A percentile compares a stretch with the other conserved stretches of the same genome.
Evolutionary conservation across 2,888 invertebrate species (phyloP).

Genomic region (Ecdyonurus torrentis): DNA sequence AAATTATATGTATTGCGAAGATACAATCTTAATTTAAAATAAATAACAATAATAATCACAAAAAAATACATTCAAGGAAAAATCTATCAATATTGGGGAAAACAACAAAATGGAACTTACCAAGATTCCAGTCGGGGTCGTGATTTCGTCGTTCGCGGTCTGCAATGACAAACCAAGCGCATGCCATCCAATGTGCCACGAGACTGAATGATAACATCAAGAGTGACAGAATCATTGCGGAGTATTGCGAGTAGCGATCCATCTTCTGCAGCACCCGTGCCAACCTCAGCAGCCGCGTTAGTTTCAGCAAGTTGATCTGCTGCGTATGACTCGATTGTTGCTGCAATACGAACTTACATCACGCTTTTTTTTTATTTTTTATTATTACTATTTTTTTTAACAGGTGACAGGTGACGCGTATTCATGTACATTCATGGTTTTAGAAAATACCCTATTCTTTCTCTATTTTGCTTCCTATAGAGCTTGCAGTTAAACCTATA

Average conservation of each 20-base stretch:
- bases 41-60: too few relatives aligned
- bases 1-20: background rate
- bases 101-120: slow-evolving; percentile 40
- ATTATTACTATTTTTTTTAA: too few relatives aligned
- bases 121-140: slow-evolving; percentile 58
- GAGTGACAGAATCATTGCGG: slow-evolving; percentile 81
- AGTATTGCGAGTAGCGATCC: slow-evolving; percentile 93
- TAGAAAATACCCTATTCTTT: too few relatives aligned
- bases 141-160: slow-evolving; percentile 60
- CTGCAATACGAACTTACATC: too few relatives aligned
- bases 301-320: slow-evolving; percentile 73
- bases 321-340: slow-evolving; percentile 49
- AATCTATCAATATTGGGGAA: too few relatives aligned
- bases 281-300: slow-evolving; percentile 74
- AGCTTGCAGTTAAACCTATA: too few relatives aligned
- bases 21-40: too few relatives aligned
- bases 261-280: slow-evolving; percentile 87
- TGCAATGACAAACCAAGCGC: slow-evolving; percentile 93
- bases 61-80: too few relatives aligned
- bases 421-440: too few relatives aligned
- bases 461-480: too few relatives aligned
- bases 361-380: too few relatives aligned
- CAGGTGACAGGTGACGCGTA: too few relatives aligned
- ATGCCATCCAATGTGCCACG: slow-evolving; percentile 92
- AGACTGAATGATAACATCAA: slow-evolving; percentile 88